These are phyloP conservation scores for Sinosuthora webbiana DNA, from an alignment of 2,113 vertebrate species.

Conservation along the genomic window DNA sequence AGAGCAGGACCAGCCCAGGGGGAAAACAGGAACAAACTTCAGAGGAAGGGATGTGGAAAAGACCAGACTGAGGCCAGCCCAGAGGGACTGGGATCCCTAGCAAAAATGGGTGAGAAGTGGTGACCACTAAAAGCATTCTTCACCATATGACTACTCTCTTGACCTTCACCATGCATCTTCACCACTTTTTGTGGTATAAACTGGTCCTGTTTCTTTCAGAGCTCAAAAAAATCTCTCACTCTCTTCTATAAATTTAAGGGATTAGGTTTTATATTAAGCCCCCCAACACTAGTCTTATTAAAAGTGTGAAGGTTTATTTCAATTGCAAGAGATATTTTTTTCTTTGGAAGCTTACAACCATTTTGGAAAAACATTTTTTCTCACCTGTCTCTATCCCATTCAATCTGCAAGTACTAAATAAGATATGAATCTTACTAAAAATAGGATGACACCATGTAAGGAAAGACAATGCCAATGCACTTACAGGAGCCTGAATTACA, in stretches of 20 bases:
- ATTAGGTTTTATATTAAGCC: neutral
- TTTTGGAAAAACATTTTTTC: neutral
- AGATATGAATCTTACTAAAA: neutral
- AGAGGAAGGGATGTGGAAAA: neutral
- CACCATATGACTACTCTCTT: neutral
- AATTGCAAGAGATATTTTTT: neutral
- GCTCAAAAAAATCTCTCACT: neutral
- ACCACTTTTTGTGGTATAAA: neutral
- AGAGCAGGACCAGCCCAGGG: rapidly evolving
- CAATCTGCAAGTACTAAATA: neutral
- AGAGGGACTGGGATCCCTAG: neutral
- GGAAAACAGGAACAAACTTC: neutral
- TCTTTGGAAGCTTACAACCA: neutral
- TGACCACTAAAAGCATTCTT: neutral
- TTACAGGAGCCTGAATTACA: neutral
- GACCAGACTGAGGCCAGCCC: neutral
- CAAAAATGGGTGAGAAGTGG: neutral
- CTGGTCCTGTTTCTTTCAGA: neutral
- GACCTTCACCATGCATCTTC: neutral
- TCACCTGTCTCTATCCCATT: neutral
- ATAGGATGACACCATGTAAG: neutral
- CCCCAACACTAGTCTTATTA: neutral
- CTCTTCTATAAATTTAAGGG: neutral
- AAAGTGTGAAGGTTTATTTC: neutral
- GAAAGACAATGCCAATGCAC: neutral